Percentiles rank a stretch among this genome's conserved stretches.
These are phyloP conservation scores for Spisula subtruncata DNA, from an alignment of 2,888 invertebrate species.

Conservation along the genomic window DNA sequence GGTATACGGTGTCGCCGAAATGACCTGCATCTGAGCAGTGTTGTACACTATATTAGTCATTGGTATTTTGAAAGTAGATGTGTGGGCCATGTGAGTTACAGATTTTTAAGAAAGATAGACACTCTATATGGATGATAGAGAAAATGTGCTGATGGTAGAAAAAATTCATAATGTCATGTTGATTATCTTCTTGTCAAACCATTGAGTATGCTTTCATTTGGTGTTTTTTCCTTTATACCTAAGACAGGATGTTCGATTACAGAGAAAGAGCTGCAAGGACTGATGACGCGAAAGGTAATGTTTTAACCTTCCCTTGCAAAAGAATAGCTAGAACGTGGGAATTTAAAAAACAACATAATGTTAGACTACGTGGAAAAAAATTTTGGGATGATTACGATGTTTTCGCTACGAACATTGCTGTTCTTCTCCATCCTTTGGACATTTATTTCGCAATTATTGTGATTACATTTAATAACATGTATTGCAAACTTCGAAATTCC, in stretches of 20 bases:
- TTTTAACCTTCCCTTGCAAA: not conserved
- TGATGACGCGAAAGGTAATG: not conserved
- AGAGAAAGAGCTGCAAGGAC: conserved; percentile 8
- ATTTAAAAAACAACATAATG: not conserved
- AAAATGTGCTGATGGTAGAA: too few species aligned
- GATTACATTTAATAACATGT: not conserved
- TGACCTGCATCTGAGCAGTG: too few species aligned
- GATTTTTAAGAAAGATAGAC: not conserved
- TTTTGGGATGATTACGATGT: not conserved
- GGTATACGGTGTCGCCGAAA: too few species aligned
- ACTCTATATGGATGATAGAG: not conserved
- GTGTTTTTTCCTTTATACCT: not conserved
- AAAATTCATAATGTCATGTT: too few species aligned
- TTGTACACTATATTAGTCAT: not conserved
- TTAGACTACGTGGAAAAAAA: not conserved
- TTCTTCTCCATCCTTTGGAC: not conserved
- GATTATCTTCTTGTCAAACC: not conserved
- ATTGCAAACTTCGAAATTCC: not conserved
- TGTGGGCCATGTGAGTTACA: not conserved
- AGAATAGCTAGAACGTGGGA: not conserved
- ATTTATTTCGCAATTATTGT: not conserved
- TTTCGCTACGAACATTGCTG: not conserved
- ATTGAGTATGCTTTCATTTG: not conserved
- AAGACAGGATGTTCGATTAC: conserved; percentile 25
- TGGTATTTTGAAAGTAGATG: not conserved